These are phyloP conservation scores for Solenopsis fugax DNA, from an alignment of 1,140 invertebrate genomes.

Conservation along the genomic window DNA sequence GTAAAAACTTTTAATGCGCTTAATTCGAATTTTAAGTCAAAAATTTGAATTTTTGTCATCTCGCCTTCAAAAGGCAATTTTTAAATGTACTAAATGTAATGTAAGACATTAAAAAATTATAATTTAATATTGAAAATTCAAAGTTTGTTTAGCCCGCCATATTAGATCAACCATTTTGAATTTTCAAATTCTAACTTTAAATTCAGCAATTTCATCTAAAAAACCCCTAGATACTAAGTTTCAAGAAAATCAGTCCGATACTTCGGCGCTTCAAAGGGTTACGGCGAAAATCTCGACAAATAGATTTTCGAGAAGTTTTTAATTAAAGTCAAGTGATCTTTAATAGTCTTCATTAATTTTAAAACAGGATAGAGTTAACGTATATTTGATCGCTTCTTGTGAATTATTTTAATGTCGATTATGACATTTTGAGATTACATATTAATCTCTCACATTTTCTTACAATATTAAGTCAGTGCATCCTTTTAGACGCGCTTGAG, in stretches of 20 bases:
- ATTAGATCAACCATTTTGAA: too few relatives aligned
- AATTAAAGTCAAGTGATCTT: not conserved
- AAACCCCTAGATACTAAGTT: too few relatives aligned
- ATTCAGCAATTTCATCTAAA: too few relatives aligned
- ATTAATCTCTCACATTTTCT: constrained; percentile 2
- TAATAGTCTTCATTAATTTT: not conserved
- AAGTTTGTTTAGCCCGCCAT: too few relatives aligned
- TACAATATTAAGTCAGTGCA: not conserved
- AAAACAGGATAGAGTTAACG: not conserved
- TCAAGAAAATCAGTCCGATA: too few relatives aligned
- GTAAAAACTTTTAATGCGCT: not conserved
- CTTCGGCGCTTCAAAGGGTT: not conserved
- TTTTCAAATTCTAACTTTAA: too few relatives aligned
- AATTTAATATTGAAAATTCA: too few relatives aligned
- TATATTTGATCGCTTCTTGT: not conserved
- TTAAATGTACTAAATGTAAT: too few relatives aligned
- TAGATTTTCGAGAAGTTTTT: not conserved
- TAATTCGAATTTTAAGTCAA: too few relatives aligned
- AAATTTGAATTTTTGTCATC: too few relatives aligned
- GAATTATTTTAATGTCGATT: not conserved
- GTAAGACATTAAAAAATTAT: too few relatives aligned
- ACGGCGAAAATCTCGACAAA: not conserved
- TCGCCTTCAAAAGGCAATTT: too few relatives aligned
- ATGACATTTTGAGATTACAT: not conserved
- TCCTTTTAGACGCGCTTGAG: not conserved